phyloP scores from a whole-genome alignment of 2,797 vertebrate genomes.

The Neopelma chrysocephalum region DNA sequence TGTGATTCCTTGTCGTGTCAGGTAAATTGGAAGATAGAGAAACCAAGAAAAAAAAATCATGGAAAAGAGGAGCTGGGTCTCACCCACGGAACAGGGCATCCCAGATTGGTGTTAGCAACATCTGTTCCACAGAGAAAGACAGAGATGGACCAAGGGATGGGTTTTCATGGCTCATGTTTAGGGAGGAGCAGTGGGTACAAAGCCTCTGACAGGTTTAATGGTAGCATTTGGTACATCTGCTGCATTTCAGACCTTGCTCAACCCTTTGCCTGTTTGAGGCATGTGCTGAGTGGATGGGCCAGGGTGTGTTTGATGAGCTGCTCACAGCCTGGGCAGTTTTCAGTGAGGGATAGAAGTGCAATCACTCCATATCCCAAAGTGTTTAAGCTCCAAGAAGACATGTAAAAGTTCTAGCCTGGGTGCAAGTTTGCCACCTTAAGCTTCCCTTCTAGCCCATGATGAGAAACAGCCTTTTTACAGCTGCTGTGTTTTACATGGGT shows the following conservation, averaged over 20 bases:
- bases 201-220: not conserved
- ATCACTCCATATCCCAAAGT: not conserved
- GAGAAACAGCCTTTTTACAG: not conserved
- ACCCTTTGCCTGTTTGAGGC: not conserved
- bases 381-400: not conserved
- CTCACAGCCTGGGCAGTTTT: not conserved
- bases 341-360: too few relatives aligned
- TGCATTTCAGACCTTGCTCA: not conserved
- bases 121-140: not conserved
- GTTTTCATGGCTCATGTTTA: not conserved
- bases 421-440: not conserved
- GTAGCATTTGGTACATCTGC: not conserved
- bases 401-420: not conserved
- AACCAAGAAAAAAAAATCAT: not conserved
- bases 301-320: not conserved
- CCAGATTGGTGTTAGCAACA: not conserved
- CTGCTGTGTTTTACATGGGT: not conserved
- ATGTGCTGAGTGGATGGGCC: not conserved
- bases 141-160: not conserved
- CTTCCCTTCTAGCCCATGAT: not conserved
- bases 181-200: not conserved
- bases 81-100: not conserved
- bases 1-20: not conserved
- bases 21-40: not conserved
- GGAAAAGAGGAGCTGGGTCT: not conserved